A percentile compares a stretch with the other conserved stretches of the same genome.
These are phyloP conservation scores for Pseudoatta argentina DNA, from an alignment of 1,140 invertebrate species.

Conservation along the genomic window DNA sequence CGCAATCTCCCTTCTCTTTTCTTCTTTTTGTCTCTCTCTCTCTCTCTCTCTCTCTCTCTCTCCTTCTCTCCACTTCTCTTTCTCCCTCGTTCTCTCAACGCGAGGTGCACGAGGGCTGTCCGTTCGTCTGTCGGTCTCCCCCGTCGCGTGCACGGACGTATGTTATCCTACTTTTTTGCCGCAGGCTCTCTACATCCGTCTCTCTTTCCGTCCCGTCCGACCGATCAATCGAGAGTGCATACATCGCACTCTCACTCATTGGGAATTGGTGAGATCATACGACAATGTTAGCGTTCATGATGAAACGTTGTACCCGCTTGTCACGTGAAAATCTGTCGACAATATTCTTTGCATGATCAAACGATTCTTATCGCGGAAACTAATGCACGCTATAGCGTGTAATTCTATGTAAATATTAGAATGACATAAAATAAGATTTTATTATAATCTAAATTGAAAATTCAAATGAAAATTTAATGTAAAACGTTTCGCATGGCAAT, in stretches of 20 bases:
- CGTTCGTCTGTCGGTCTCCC: constrained; percentile 67
- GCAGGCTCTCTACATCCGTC: constrained; percentile 69
- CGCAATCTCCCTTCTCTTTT: constrained; percentile 62
- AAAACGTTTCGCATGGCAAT: background rate
- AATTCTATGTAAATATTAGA: constrained; percentile 16
- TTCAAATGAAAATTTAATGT: background rate
- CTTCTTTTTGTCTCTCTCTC: constrained; percentile 1
- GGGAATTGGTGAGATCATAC: constrained; percentile 65
- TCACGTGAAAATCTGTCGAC: constrained; percentile 48
- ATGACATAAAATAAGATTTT: background rate
- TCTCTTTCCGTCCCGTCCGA: constrained; percentile 63
- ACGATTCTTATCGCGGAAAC: constrained; percentile 20
- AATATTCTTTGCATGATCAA: constrained; percentile 40
- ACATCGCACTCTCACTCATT: constrained; percentile 72
- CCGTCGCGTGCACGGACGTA: constrained; percentile 73
- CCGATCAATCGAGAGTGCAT: constrained; percentile 73
- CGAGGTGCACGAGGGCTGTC: constrained; percentile 71
- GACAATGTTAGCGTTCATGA: constrained; percentile 67
- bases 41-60: background rate
- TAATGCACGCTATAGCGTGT: constrained; percentile 7
- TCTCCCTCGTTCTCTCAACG: constrained; percentile 58
- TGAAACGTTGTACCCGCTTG: constrained; percentile 42
- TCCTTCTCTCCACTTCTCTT: constrained; percentile 4
- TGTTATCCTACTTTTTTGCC: constrained; percentile 79
- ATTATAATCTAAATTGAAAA: background rate